Conservation (phyloP, 2,113 vertebrate species). For the Perca fluviatilis region DNA sequence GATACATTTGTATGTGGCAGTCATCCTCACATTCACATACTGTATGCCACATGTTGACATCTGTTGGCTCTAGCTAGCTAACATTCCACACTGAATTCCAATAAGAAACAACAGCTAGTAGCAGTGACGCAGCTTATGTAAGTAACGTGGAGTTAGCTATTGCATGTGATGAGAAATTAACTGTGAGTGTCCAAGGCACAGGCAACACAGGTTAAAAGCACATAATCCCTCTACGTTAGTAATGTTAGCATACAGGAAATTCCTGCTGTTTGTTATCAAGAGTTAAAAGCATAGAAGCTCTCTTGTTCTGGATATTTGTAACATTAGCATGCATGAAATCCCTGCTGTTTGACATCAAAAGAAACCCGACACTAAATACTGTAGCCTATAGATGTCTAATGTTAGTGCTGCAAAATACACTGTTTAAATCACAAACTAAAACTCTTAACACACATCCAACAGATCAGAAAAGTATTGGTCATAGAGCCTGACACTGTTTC, state of each 20-base stretch:
- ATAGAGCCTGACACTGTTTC: background rate
- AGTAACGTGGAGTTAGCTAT: background rate
- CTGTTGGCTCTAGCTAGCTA: background rate
- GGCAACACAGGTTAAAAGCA: background rate
- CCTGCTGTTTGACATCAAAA: background rate
- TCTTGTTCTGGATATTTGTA: background rate
- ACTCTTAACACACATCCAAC: background rate
- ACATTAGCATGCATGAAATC: background rate
- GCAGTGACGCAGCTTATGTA: background rate
- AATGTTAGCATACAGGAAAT: background rate
- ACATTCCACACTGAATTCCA: background rate
- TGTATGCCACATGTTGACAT: too few relatives aligned
- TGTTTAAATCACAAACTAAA: too few relatives aligned
- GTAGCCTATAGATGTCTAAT: too few relatives aligned
- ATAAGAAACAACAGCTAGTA: background rate
- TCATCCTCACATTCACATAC: too few relatives aligned
- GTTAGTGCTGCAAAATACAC: too few relatives aligned
- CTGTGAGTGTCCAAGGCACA: too few relatives aligned
- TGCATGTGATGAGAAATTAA: background rate
- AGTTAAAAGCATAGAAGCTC: background rate
- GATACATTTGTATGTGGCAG: too few relatives aligned
- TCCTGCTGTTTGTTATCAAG: background rate
- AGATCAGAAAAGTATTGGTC: background rate
- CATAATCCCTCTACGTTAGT: background rate
- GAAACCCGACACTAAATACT: background rate